phyloP scores from a whole-genome alignment of 2,113 vertebrate species.

The Bubo blakistoni region DNA sequence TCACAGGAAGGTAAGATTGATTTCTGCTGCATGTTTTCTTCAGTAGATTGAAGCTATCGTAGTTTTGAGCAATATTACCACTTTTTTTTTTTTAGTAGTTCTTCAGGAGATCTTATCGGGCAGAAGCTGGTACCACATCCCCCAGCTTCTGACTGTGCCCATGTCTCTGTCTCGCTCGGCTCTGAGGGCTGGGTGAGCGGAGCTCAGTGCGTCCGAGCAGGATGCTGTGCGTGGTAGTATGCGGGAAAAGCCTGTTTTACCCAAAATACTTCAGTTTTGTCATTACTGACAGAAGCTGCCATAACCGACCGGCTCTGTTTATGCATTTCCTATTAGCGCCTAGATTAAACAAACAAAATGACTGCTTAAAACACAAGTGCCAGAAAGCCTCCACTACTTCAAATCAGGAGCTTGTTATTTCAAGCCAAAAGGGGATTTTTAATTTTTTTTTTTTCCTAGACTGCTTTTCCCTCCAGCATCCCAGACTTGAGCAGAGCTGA shows the following conservation, averaged over 20 bases:
- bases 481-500: background rate
- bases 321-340: background rate
- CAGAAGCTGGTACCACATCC: background rate
- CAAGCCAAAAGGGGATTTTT: background rate
- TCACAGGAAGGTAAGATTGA: conserved; percentile 47
- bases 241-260: background rate
- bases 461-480: background rate
- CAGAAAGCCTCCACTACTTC: background rate
- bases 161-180: rapidly evolving
- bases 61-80: background rate
- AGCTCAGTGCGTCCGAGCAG: background rate
- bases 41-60: background rate
- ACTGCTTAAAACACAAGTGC: background rate
- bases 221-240: rapidly evolving
- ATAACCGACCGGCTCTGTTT: background rate
- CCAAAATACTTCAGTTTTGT: background rate
- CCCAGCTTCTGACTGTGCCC: background rate
- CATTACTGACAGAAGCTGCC: background rate
- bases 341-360: conserved; percentile 10
- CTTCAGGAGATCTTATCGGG: background rate
- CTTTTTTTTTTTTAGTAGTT: background rate
- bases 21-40: background rate
- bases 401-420: background rate
- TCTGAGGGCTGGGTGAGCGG: background rate
- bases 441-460: background rate